phyloP scores from a whole-genome alignment of 2,888 invertebrate genomes.

The Cantharis lateralis region DNA sequence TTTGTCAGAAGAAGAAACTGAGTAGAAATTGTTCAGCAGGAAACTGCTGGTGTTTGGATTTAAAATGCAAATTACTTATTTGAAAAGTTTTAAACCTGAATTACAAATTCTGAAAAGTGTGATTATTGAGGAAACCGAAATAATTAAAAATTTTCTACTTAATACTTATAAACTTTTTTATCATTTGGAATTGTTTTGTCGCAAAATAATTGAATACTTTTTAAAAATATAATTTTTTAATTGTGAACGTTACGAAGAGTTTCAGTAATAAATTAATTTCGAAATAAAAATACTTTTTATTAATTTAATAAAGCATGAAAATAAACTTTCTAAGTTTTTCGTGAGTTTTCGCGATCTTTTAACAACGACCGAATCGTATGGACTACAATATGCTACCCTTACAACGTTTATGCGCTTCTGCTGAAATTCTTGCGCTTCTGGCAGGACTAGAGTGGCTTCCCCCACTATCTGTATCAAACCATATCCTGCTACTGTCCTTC shows the following conservation, averaged over 20 bases:
- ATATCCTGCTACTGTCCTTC: slow-evolving; percentile 34
- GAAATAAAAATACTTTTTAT: neutral
- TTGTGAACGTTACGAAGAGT: neutral
- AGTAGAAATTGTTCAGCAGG: neutral
- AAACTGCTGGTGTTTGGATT: neutral
- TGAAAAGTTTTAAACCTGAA: neutral
- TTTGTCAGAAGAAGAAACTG: neutral
- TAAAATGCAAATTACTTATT: slow-evolving; percentile 10
- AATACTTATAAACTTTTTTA: neutral
- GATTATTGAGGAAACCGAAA: neutral
- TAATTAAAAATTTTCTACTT: neutral
- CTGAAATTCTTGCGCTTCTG: slow-evolving; percentile 27
- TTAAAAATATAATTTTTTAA: neutral
- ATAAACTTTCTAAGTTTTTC: slow-evolving; percentile 14
- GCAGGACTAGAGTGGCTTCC: slow-evolving; percentile 25
- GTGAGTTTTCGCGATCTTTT: slow-evolving; percentile 32
- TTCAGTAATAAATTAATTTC: neutral
- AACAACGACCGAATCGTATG: slow-evolving; percentile 22
- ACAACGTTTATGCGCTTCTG: slow-evolving; percentile 30
- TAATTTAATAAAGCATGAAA: neutral
- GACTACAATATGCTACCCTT: slow-evolving; percentile 27
- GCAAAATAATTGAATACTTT: neutral
- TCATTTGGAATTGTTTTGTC: neutral
- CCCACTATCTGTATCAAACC: slow-evolving; percentile 33
- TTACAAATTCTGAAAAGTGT: neutral